Base-by-base conservation (phyloP, 1,140 invertebrate species). In the Bombyx mandarina region DNA sequence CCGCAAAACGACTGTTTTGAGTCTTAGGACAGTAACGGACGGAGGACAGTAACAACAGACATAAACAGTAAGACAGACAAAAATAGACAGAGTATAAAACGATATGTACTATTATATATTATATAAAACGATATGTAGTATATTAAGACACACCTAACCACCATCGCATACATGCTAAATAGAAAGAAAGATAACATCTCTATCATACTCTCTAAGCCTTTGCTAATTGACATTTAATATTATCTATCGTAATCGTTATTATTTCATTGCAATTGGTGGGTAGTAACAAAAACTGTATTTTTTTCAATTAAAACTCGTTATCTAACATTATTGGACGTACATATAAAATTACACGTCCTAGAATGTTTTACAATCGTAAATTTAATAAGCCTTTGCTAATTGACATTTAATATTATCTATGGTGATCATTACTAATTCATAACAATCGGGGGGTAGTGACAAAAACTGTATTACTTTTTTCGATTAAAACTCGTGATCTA, bases 281-380 rank as follows among this genome's bases (percentile, higher is more conserved):
- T 35, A 35, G 26, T 35, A 35, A 35, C 26, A 35, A 46, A 46
- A 8, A 18, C 12, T 18, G 12, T 18, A 18, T 46, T 3, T 46
- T 46, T 8, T 46, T 46, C 45, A 2, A 35, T 35, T 5, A 5
- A 35, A 35, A 35, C 26, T 35, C 26, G 8, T 47, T 0, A 47
- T 3, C 45, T 47, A 10, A 47, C 6, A 7, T 3, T 47, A 2
- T 47, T 47, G 8, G 2, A 3, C 1, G 1, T 10, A 47, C n/a
- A 47, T 12, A 9, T 12, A 12, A 3, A 3, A 47, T 9, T 2
- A 7, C 0, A 35, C 48, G 8, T 43, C n/a, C 18, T 47, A 55
- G 52, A 7, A 61, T 61, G 60, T 61, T 61, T 57, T 54, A 53
- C 46, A 43, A 57, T 54, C 35, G 54, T 35, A 57, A 48, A 42